Percentiles rank a stretch among this genome's conserved stretches.
phyloP scores from a whole-genome alignment of 2,888 invertebrate species.

The Drosophila neonasuta region DNA sequence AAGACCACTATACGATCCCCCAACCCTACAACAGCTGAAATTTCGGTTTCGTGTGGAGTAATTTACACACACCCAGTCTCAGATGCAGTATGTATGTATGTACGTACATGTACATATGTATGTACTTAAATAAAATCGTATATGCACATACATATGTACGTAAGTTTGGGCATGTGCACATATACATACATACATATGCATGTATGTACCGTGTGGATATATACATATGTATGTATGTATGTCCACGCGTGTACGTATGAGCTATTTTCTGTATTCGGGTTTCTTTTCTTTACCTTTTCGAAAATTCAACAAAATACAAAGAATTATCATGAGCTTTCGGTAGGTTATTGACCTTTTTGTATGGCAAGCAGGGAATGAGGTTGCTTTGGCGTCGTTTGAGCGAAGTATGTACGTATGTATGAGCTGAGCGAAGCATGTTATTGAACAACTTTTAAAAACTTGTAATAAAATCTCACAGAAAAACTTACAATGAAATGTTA shows the following conservation, averaged over 20 bases:
- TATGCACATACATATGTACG: neutral
- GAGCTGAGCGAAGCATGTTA: slow-evolving; percentile 57
- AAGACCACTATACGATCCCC: slow-evolving; percentile 49
- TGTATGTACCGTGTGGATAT: neutral
- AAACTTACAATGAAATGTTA: neutral
- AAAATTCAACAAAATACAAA: slow-evolving; percentile 46
- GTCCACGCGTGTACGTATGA: slow-evolving; percentile 15
- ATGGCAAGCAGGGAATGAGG: slow-evolving; percentile 62
- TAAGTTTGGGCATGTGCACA: neutral
- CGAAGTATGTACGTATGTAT: slow-evolving; percentile 2
- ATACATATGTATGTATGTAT: neutral
- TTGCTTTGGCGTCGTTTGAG: slow-evolving; percentile 55
- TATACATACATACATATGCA: neutral
- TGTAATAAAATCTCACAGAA: slow-evolving; percentile 1
- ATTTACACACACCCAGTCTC: slow-evolving; percentile 30
- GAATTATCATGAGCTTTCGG: slow-evolving; percentile 62
- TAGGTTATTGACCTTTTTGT: slow-evolving; percentile 71
- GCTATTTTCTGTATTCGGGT: slow-evolving; percentile 58
- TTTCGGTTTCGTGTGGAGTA: slow-evolving; percentile 52
- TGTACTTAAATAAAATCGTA: neutral
- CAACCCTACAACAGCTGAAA: slow-evolving; percentile 48
- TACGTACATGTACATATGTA: neutral
- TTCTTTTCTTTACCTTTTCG: slow-evolving; percentile 69
- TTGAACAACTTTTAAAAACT: neutral
- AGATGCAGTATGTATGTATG: neutral